Base-by-base conservation (phyloP, 1,140 invertebrate genomes). In the Aphaenogaster rudis region DNA sequence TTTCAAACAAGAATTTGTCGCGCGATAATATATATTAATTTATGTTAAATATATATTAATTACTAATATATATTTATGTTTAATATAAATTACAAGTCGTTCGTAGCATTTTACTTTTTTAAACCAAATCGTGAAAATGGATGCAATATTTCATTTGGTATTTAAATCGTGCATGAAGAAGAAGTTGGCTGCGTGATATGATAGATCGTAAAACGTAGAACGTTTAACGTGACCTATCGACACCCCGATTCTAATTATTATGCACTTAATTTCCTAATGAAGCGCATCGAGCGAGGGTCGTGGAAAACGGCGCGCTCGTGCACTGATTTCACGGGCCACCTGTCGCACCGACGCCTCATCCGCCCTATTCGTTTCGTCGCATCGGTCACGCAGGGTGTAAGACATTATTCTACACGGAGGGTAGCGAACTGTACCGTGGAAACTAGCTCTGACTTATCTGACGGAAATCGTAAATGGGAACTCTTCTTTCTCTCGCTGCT, bases 311-410 rank as follows among this genome's bases (percentile, higher is more conserved):
- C 91, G 90, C 84, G 92, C 92, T 94, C 92, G 93, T 93, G 93
- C 90, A 93, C 91, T 92, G 95, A 95, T 95, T 95, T 95, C 95
- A 95, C 95, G 95, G 94, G 92, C 95, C 95, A 95, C 94, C 95
- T 95, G 95, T 95, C 95, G 92, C 94, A 88, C 88, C 89, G 69
- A 72, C 91, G 88, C 90, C 45, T 89, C 90, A 86, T 90, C 90
- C 92, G 89, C 92, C 92, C 92, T 90, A 90, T 93, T 90, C 88
- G 90, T 94, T 94, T 93, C 89, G 87, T 89, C 88, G 88, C 89
- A 93, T 95, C 93, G 90, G 94, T 93, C 92, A 94, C 94, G 94
- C 93, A 92, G 93, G 91, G 92, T 94, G 94, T 91, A 92, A 92
- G 91, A 86, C 91, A 94, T 95, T 94, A 94, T 93, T 93, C 91